Base-by-base conservation (phyloP, 2,888 invertebrate species). In the Epistrophella euchroma region DNA sequence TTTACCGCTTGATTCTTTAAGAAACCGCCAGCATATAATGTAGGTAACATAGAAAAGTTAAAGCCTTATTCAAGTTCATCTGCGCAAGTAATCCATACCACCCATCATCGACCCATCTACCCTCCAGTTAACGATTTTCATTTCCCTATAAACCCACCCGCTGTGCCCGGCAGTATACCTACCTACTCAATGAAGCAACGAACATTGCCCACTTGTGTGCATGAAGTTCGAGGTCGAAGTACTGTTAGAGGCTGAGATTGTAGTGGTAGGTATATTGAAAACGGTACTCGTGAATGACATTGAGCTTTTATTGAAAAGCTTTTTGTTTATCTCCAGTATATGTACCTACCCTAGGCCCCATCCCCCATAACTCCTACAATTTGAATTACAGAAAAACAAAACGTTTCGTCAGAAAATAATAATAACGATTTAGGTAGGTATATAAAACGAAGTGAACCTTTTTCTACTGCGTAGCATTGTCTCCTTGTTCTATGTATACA, bases 211-310 rank as follows among this genome's bases (percentile, higher is more conserved):
- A 86, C 82, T 86, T 86, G 82, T 86, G 74, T 86, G 86, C 86
- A 86, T 82, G 86, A 86, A 86, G 86, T 86, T 86, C 86, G 81
- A 86, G 86, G 86, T 82, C 86, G 86, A 86, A 74, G 77, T 62
- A 78, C 77, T 73, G 64, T 43, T 52, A 22, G 43, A 22, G 47
- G 1, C 37, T 62, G 37, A 60, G n/a, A 50, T 9, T 19, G 76
- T 85, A 43, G 72, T 79, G 71, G 80, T 85, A n/a, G n/a, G n/a
- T n/a, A n/a, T n/a, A 60, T 66, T 73, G 70, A 58, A 68, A 80
- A 40, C 78, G 55, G 52, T 68, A 47, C 62, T 72, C 60, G 81
- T 85, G 80, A 85, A 85, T 85, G 85, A 52, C 62, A 52, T 35
- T 68, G 43, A 74, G 70, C 73, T 78, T 83, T 17, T 40, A 3